Base-by-base conservation (phyloP, 2,888 invertebrate species). In the Clunio marinus region DNA sequence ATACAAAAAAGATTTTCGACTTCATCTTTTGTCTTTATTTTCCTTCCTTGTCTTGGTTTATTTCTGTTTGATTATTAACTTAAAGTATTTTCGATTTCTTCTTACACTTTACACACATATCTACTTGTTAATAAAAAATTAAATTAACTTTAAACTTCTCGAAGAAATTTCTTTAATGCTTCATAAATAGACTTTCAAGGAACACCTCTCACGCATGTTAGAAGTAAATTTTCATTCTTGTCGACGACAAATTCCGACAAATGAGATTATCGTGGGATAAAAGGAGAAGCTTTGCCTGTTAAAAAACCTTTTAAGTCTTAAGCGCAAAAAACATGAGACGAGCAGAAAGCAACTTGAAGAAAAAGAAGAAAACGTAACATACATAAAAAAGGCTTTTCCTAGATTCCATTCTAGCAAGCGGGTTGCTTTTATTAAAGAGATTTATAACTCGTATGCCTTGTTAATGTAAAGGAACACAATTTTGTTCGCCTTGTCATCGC, bases 301-400 rank as follows among this genome's bases (percentile, higher is more conserved):
- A n/a, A 51, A 51, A 20, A 22, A 20, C 13, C n/a, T 22, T 51
- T 51, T 7, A 51, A 17, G 51, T 8, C 51, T 22, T 8, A 51
- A 17, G 51, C 17, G 17, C 5, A 17, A 51, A 17, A 51, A 17
- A 17, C 4, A 51, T 41, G 41, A 2, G 41, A 41, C 22, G 20
- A 51, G 22, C 51, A 17, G 10, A 3, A 22, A 51, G 41, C 32
- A 32, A 41, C 10, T 10, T n/a, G n/a, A n/a, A n/a, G n/a, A n/a
- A n/a, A n/a, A 41, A 41, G 15, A 41, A 41, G 41, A n/a, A 15
- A 41, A 57, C 59, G 10, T 2, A 28, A 27, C n/a, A 28, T 15
- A 65, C 63, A 65, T 65, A 24, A 28, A 65, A 65, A 65, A 46
- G 46, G 63, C 63, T 65, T 65, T 24, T 65, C 63, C 20, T 27